Base-by-base conservation (phyloP, 2,797 vertebrate genomes). In the Lutjanus argentimaculatus region DNA sequence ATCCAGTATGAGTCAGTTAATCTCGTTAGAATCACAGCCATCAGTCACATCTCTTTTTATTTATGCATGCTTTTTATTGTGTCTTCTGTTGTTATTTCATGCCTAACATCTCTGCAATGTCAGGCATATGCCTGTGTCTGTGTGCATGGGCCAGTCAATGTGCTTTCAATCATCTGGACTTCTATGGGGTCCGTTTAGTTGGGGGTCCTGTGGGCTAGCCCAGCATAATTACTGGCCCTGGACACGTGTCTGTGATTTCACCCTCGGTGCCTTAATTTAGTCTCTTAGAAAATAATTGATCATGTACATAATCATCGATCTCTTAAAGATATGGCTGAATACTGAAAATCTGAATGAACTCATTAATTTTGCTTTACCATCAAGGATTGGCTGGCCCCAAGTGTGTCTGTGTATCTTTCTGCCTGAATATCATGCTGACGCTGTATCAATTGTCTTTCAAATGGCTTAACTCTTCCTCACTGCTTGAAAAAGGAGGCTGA, bases 91-190 rank as follows among this genome's bases (percentile, higher is more conserved):
- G 77, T 67, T 83, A 61, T 84, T 77, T 89, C 82, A 90, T 92
- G 92, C 90, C 89, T 91, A 83, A 92, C 85, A 89, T 93, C 79
- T 87, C 72, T 91, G 88, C 87, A 75, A 49, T 91, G 88, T 90
- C 73, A 88, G 86, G 79, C 85, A 76, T 88, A 57, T 77, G 59
- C 83, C 68, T 64, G 49, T 51, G 66, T 73, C 55, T 88, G 85
- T 90, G 71, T 91, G 95, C 94, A 93, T 94, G 91, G 87, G 88
- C 86, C 83, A 76, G 80, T 91, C 80, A 62, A 58, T 93, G 87
- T 91, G 92, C 89, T 88, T 82, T 80, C 46, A 51, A 87, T 90
- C 73, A 86, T 85, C 82, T 81, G 16, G 83, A 81, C 61, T 67
- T 22, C 59, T 57, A 14, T 72, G 21, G 51, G 73, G 68, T 86